phyloP scores from a whole-genome alignment of 2,113 vertebrate species.

The Elgaria multicarinata region DNA sequence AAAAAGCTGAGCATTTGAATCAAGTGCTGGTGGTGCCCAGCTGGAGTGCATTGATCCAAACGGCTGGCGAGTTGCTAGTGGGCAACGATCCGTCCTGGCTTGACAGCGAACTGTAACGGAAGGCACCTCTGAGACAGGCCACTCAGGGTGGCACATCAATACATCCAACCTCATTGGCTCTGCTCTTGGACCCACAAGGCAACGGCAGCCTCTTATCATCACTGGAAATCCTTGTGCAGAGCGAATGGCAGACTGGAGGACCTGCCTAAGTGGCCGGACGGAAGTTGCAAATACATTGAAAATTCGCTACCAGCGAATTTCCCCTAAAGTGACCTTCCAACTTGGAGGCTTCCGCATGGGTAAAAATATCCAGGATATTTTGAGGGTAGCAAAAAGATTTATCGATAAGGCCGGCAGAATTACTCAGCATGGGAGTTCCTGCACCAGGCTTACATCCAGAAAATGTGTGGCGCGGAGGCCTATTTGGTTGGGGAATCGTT shows the following conservation, averaged over 20 bases:
- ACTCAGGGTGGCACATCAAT: conserved; percentile 34
- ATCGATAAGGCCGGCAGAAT: too few relatives aligned
- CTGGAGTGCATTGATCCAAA: accelerated
- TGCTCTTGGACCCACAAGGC: neutral
- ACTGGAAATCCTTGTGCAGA: neutral
- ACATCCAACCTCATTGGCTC: conserved; percentile 15
- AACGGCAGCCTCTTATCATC: neutral
- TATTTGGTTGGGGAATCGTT: too few relatives aligned
- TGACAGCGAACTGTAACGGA: neutral
- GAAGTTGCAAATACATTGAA: neutral
- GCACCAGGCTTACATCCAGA: too few relatives aligned
- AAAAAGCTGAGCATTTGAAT: neutral
- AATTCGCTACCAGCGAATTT: neutral
- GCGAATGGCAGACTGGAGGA: neutral
- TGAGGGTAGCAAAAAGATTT: too few relatives aligned
- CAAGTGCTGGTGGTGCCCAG: neutral
- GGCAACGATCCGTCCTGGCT: conserved; percentile 22
- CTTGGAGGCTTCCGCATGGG: neutral
- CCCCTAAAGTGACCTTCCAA: too few relatives aligned
- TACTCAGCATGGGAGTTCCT: too few relatives aligned
- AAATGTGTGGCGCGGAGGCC: too few relatives aligned
- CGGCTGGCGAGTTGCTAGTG: neutral
- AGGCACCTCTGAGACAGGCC: conserved; percentile 9
- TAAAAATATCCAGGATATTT: too few relatives aligned
- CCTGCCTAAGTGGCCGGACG: neutral